A percentile compares a stretch with the other conserved stretches of the same genome.
Evolutionary conservation across 2,888 invertebrate species (phyloP).

Genomic region (Oligia latruncula): DNA sequence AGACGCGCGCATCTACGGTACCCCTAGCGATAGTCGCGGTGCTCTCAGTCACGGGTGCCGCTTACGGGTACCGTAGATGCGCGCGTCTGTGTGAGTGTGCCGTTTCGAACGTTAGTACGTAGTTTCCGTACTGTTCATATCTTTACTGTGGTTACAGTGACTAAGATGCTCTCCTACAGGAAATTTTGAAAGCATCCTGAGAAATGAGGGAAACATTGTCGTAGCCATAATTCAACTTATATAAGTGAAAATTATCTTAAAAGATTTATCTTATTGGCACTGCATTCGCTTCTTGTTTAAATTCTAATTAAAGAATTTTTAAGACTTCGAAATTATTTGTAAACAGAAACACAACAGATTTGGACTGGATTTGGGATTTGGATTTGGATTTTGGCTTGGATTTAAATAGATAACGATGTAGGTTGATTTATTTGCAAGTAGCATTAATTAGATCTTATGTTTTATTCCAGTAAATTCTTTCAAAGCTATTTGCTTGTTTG

Average conservation of each 20-base stretch:
- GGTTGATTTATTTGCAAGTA: not conserved
- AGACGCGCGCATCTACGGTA: too few species aligned
- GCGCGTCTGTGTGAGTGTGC: too few species aligned
- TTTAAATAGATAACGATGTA: not conserved
- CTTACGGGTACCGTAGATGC: too few species aligned
- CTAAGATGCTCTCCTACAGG: slow-evolving; percentile 33
- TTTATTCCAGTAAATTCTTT: not conserved
- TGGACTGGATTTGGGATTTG: too few species aligned
- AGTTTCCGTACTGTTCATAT: too few species aligned
- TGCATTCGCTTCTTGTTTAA: not conserved
- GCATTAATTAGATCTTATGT: not conserved
- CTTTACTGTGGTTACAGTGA: slow-evolving; percentile 19
- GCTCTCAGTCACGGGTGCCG: too few species aligned
- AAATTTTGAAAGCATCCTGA: slow-evolving; percentile 40
- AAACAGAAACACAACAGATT: too few species aligned
- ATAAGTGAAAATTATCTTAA: not conserved
- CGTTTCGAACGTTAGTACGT: too few species aligned
- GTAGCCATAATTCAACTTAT: slow-evolving; percentile 16
- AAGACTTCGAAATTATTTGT: not conserved
- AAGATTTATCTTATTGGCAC: not conserved
- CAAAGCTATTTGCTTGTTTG: not conserved
- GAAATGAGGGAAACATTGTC: slow-evolving; percentile 36
- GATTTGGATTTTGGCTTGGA: too few species aligned
- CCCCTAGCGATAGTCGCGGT: too few species aligned
- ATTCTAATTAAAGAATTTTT: not conserved